These are phyloP conservation scores for Phacellophora camtschatica DNA, from an alignment of 30 jellyfish, hydroid and myxozoan species.

Conservation along the genomic window DNA sequence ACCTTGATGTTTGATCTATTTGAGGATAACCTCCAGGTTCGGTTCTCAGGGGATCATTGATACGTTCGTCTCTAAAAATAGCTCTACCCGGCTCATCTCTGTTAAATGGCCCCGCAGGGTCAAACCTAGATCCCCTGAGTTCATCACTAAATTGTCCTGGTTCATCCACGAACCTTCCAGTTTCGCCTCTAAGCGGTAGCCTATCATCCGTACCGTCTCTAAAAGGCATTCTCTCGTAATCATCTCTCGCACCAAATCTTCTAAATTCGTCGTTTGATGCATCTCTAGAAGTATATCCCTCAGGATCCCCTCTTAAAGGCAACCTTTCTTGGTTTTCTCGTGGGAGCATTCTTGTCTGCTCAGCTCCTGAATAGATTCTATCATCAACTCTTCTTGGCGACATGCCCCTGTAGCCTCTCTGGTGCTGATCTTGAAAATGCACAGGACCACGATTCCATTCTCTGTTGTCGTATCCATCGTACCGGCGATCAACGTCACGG, in stretches of 20 bases:
- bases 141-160: too few species aligned
- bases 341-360: not conserved
- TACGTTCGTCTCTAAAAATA: not conserved
- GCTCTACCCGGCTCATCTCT: not conserved
- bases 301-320: conserved; percentile 22
- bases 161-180: not conserved
- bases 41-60: not conserved
- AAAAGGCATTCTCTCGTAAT: not conserved
- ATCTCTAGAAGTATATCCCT: not conserved
- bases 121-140: not conserved
- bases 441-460: not conserved
- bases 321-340: conserved; percentile 7
- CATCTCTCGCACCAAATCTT: not conserved
- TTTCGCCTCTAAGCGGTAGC: not conserved
- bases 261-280: not conserved
- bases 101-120: not conserved
- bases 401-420: not conserved
- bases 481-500: not conserved
- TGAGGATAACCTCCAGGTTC: too few species aligned
- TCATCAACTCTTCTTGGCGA: not conserved
- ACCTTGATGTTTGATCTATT: too few species aligned
- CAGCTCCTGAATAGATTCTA: too few species aligned
- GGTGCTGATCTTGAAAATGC: not conserved
- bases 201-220: not conserved
- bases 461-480: not conserved